phyloP scores from a whole-genome alignment of 1,140 invertebrate genomes.

The Caenorhabditis remanei region DNA sequence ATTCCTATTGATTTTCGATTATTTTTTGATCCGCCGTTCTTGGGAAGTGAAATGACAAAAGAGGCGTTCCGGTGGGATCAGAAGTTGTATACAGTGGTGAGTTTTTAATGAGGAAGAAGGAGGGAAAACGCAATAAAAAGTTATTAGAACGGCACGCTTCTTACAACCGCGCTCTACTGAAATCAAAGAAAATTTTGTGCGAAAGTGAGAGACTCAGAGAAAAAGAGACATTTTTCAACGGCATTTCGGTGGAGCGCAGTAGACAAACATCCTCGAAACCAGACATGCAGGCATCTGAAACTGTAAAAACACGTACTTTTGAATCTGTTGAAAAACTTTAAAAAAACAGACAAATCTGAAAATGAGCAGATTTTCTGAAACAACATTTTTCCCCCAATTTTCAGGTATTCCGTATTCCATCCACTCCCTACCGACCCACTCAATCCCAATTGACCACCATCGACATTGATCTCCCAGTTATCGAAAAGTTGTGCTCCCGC shows the following conservation, averaged over 20 bases:
- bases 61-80: conserved; percentile 40
- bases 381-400: neutral
- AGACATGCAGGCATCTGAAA: neutral
- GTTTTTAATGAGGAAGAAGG: neutral
- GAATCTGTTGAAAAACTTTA: neutral
- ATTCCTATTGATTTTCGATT: conserved; percentile 15
- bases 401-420: conserved; percentile 32
- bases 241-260: no score
- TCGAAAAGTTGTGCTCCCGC: conserved; percentile 2
- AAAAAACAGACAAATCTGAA: no score
- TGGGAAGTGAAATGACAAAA: conserved; percentile 39
- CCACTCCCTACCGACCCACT: conserved; percentile 10
- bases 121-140: neutral
- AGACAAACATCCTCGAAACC: no score
- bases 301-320: neutral
- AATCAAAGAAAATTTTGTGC: no score
- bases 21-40: conserved; percentile 33
- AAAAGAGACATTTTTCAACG: no score
- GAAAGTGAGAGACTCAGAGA: no score
- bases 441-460: neutral
- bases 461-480: neutral
- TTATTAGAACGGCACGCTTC: no score
- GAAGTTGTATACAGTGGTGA: conserved; percentile 32
- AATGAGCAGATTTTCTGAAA: neutral
- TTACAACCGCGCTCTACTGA: no score